Conservation (phyloP, 2,797 vertebrate species). For the Typhlichthys subterraneus region DNA sequence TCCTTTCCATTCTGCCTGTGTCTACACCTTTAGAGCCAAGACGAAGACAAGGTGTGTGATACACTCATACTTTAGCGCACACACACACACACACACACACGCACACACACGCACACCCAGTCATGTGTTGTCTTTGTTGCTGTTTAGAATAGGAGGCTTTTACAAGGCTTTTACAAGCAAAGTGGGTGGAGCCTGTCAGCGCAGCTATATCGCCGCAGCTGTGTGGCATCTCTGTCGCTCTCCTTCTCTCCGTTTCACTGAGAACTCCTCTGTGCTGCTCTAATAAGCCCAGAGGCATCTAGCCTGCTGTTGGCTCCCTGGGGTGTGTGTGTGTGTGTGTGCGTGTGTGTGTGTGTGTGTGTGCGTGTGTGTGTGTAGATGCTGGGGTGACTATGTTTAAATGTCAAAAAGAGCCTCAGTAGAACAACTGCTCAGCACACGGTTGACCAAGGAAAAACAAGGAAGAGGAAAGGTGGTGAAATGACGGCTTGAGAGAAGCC, state of each 20-base stretch:
- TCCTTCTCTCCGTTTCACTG: constrained; percentile 70
- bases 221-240: constrained; percentile 76
- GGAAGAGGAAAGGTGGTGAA: neutral
- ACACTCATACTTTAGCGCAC: neutral
- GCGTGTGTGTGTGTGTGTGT: constrained; percentile 18
- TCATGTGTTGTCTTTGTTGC: too few relatives aligned
- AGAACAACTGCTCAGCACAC: constrained; percentile 4
- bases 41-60: constrained; percentile 64
- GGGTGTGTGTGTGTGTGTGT: constrained; percentile 32
- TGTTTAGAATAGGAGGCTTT: too few relatives aligned
- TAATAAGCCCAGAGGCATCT: constrained; percentile 60
- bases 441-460: constrained; percentile 14
- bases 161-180: constrained; percentile 10
- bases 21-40: constrained; percentile 65
- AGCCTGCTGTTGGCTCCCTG: constrained; percentile 60
- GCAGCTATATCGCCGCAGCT: constrained; percentile 69
- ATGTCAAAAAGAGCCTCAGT: constrained; percentile 15
- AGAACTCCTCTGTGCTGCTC: constrained; percentile 66
- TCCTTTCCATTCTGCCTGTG: constrained; percentile 51
- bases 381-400: constrained; percentile 13
- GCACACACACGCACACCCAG: neutral
- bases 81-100: too few relatives aligned
- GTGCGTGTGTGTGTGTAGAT: constrained; percentile 36
- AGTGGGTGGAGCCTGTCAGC: constrained; percentile 49
- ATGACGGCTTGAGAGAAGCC: neutral